phyloP scores from a whole-genome alignment of 2,888 invertebrate genomes.

The Epinotia demarniana region DNA sequence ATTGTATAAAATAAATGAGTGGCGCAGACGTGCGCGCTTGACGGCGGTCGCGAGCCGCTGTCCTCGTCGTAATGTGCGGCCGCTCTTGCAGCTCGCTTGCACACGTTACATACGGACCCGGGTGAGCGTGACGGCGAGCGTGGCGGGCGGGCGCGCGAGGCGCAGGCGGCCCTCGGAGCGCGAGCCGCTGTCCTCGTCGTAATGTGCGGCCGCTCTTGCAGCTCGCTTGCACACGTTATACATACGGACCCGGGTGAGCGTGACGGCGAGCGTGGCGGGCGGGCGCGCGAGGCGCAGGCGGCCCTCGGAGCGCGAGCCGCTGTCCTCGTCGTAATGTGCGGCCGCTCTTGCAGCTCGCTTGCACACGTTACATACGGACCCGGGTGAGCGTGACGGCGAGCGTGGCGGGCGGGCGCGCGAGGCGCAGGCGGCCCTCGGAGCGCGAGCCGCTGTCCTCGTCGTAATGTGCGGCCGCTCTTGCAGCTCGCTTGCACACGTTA shows the following conservation, averaged over 20 bases:
- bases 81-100: too few relatives aligned
- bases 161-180: conserved; percentile 60
- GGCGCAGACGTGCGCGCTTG: too few relatives aligned
- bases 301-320: conserved; percentile 48
- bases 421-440: conserved; percentile 91
- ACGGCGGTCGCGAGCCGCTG: too few relatives aligned
- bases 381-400: conserved; percentile 85
- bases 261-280: conserved; percentile 64
- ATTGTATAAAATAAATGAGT: too few relatives aligned
- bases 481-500: conserved; percentile 1
- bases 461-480: conserved; percentile 48
- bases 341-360: conserved; percentile 50
- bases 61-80: too few relatives aligned
- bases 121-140: conserved; percentile 54
- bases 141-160: conserved; percentile 67
- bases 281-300: conserved; percentile 65
- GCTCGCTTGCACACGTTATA: too few relatives aligned
- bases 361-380: conserved; percentile 52
- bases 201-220: too few relatives aligned
- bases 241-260: too few relatives aligned
- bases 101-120: too few relatives aligned
- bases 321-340: conserved; percentile 46
- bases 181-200: neutral
- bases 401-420: conserved; percentile 84
- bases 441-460: conserved; percentile 88